Base-by-base conservation (phyloP, 2,888 invertebrate genomes). In the Protodeltote pygarga region DNA sequence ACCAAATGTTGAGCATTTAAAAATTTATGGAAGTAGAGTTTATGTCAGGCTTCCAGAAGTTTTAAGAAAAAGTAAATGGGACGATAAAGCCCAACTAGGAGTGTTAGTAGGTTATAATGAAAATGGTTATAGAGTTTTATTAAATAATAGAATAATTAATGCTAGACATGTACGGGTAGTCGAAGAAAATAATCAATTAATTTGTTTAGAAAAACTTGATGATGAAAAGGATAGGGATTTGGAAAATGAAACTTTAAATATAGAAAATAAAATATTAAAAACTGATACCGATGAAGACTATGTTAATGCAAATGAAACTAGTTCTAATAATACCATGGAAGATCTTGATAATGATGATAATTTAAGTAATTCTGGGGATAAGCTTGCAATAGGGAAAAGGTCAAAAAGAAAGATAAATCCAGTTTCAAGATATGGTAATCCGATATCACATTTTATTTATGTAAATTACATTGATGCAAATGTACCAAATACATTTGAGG, bases 21-120 rank as follows among this genome's bases (percentile, higher is more conserved):
- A 62, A 51, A 51, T 67, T 1, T 68, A 72, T 61, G 65, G 71
- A 14, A 68, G 71, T 57, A 71, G 31, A 59, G 67, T 71, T 9
- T n/a, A n/a, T 75, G 73, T 51, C 58, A 34, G 39, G 61, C 62
- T 70, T 23, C 72, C 72, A 8, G 73, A 73, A 48, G 60, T 38
- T 17, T 39, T 37, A 47, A 63, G 70, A 54, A 64, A 44, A 58
- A 47, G 35, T 46, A 73, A 73, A 52, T 73, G 67, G 68, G 69
- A 71, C 38, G 47, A 65, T 27, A 70, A 71, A 52, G 61, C 65
- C 1, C 38, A 66, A 51, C 1, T 32, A 33, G 70, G 68, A 34
- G 32, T 70, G 6, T 48, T 73, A 42, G 38, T 76, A 3, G 73
- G 67, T 14, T 75, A 73, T 53, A 61, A 42, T 39, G 59, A 68